Percentiles rank a stretch among this genome's conserved stretches.
Evolutionary conservation across 2,888 invertebrate species (phyloP).

Genomic region (Phortica magna): DNA sequence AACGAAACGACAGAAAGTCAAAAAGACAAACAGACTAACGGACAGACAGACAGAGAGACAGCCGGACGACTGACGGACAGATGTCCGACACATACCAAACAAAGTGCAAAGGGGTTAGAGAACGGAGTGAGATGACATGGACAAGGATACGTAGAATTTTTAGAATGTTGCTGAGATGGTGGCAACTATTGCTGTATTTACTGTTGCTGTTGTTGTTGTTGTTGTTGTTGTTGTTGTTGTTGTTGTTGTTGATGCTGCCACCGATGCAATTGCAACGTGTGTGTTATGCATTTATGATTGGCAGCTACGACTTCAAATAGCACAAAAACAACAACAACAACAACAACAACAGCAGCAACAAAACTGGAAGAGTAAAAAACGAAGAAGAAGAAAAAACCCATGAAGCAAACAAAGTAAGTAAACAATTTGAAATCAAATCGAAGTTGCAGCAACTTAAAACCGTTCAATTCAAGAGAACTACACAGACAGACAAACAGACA

Average conservation of each 20-base stretch:
- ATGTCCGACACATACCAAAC: conserved; percentile 18
- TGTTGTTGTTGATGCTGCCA: not conserved
- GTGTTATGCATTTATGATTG: conserved; percentile 69
- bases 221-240: conserved; percentile 16
- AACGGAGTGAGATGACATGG: not conserved
- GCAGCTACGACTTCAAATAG: conserved; percentile 43
- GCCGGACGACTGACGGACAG: not conserved
- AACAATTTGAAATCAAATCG: conserved; percentile 50
- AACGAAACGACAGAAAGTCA: conserved; percentile 48
- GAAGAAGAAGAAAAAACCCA: not conserved
- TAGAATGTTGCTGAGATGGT: conserved; percentile 35
- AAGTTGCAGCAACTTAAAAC: not conserved
- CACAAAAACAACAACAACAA: conserved; percentile 20
- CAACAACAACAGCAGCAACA: not conserved
- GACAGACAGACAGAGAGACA: not conserved
- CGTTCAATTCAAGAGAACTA: conserved; percentile 21
- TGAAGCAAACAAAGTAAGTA: conserved; percentile 64
- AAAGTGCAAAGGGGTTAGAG: conserved; percentile 39
- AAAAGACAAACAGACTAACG: conserved; percentile 48
- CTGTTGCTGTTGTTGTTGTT: conserved; percentile 4
- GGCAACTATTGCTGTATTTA: conserved; percentile 26
- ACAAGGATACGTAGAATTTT: not conserved
- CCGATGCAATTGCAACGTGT: conserved; percentile 54
- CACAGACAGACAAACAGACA: conserved; percentile 5
- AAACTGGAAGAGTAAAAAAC: conserved; percentile 2